Conservation (phyloP, 1,140 invertebrate species). For the Lasioglossum albipes region DNA sequence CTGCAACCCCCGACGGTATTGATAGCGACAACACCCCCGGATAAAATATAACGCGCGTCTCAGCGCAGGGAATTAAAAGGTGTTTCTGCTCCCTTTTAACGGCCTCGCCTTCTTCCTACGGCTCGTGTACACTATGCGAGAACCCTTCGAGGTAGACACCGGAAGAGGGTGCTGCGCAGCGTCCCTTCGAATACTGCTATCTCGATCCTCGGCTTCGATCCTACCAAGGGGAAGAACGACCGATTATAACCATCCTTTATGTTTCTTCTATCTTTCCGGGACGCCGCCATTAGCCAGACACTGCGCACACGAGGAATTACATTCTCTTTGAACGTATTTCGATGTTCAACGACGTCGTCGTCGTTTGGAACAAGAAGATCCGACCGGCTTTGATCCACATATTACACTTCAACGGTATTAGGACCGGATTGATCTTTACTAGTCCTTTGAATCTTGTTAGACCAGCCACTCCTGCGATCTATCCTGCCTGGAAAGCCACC, state of each 20-base stretch:
- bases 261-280: slow-evolving; percentile 42
- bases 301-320: slow-evolving; percentile 31
- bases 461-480: no score
- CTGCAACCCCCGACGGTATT: slow-evolving; percentile 52
- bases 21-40: slow-evolving; percentile 63
- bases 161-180: slow-evolving; percentile 10
- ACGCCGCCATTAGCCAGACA: slow-evolving; percentile 13
- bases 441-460: slow-evolving; percentile 16
- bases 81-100: slow-evolving; percentile 54
- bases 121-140: slow-evolving; percentile 13
- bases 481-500: no score
- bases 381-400: neutral
- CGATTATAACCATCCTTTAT: slow-evolving; percentile 59
- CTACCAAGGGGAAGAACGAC: neutral
- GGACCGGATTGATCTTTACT: slow-evolving; percentile 24
- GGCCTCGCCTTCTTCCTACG: slow-evolving; percentile 16
- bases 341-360: slow-evolving; percentile 4
- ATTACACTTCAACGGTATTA: neutral
- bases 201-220: slow-evolving; percentile 43
- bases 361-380: neutral
- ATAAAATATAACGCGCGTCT: slow-evolving; percentile 65
- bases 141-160: slow-evolving; percentile 11
- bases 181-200: slow-evolving; percentile 28
- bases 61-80: slow-evolving; percentile 57
- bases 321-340: slow-evolving; percentile 9